phyloP scores from a whole-genome alignment of 2,797 vertebrate species.

The Meda fulgida region DNA sequence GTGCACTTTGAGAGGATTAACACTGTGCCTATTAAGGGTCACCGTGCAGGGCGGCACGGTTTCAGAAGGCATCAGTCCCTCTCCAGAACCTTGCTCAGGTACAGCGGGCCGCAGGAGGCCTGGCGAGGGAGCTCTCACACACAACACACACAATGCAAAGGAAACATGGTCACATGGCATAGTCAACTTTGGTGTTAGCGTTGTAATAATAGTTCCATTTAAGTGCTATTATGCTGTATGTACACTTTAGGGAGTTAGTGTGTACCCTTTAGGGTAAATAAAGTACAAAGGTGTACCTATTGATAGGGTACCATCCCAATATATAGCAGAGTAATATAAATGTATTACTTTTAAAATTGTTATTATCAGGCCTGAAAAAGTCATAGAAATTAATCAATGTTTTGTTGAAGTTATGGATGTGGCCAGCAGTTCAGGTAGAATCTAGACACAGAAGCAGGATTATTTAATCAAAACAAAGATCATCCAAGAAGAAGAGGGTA shows the following conservation, averaged over 20 bases:
- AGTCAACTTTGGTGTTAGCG: background rate
- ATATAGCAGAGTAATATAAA: background rate
- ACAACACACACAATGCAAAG: background rate
- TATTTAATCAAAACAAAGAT: background rate
- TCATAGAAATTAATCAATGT: background rate
- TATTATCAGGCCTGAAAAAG: background rate
- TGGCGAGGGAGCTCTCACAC: constrained; percentile 30
- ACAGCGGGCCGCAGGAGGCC: constrained; percentile 31
- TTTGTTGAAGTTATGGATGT: background rate
- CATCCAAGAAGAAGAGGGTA: background rate
- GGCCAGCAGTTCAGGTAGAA: background rate
- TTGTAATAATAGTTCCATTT: background rate
- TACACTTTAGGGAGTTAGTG: background rate
- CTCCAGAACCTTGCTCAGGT: constrained; percentile 92
- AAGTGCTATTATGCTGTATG: background rate
- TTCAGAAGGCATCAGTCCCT: constrained; percentile 89
- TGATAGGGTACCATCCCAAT: background rate
- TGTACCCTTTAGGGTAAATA: background rate
- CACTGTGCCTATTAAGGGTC: constrained; percentile 90
- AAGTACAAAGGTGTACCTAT: background rate
- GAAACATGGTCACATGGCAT: background rate
- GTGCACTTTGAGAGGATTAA: constrained; percentile 95
- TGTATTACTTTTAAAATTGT: too few relatives aligned
- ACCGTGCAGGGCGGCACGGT: constrained; percentile 84
- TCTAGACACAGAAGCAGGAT: background rate